Percentiles rank a stretch among this genome's conserved stretches.
Evolutionary conservation across 37 sponge, comb jelly and placozoan genomes (phyloP).

Genomic region (Dysidea cf. avara): DNA sequence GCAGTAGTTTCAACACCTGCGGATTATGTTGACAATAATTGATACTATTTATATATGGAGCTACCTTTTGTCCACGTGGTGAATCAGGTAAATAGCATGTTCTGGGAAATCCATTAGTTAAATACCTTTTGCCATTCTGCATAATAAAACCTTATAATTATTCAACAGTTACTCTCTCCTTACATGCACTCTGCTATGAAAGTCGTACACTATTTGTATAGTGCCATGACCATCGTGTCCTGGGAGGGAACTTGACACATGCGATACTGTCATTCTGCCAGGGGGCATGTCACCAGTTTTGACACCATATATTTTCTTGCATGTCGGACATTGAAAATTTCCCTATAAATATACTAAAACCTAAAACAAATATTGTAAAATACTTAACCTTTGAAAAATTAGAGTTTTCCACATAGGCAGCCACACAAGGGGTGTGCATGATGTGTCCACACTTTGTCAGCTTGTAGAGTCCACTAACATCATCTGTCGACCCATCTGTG

Average conservation of each 20-base stretch:
- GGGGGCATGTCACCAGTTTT: slow-evolving; percentile 93
- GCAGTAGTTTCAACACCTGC: slow-evolving; percentile 82
- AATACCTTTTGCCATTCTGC: slow-evolving; percentile 71
- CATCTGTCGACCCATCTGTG: slow-evolving; percentile 28
- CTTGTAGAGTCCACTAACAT: slow-evolving; percentile 38
- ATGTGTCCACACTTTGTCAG: slow-evolving; percentile 73
- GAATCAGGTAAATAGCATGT: slow-evolving; percentile 88
- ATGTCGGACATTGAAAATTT: slow-evolving; percentile 86
- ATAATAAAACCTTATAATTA: background rate
- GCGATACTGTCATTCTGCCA: slow-evolving; percentile 62
- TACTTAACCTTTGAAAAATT: slow-evolving; percentile 14
- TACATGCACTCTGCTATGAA: slow-evolving; percentile 67
- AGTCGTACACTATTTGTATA: slow-evolving; percentile 81
- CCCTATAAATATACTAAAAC: slow-evolving; percentile 32
- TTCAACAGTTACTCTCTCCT: slow-evolving; percentile 3
- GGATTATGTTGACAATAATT: background rate
- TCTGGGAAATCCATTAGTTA: slow-evolving; percentile 85
- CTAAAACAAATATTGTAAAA: background rate
- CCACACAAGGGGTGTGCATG: slow-evolving; percentile 67
- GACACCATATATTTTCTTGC: slow-evolving; percentile 84
- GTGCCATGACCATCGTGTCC: slow-evolving; percentile 74
- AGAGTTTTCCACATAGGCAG: slow-evolving; percentile 45
- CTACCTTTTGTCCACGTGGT: slow-evolving; percentile 80
- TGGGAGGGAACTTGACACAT: slow-evolving; percentile 48
- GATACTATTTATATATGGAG: background rate